Base-by-base conservation (phyloP, 1,140 invertebrate genomes). In the Onthophagus taurus region DNA sequence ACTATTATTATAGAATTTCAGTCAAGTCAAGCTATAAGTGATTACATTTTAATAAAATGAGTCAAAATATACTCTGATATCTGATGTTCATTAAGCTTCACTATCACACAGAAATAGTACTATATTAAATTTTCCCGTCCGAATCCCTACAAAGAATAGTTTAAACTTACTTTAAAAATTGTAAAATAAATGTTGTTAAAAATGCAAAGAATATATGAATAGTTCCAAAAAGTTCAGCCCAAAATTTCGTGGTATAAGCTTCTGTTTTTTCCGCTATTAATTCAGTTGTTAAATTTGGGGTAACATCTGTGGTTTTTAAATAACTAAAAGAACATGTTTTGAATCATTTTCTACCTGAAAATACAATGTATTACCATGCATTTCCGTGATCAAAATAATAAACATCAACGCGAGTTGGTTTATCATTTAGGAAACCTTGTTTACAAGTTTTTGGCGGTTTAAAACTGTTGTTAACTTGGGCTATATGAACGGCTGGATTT, bases 351-450 rank as follows among this genome's bases (percentile, higher is more conserved):
- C 4, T n/a, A 17, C 4, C 7, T n/a, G 23, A 45, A 4, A 26
- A n/a, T 19, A 4, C 31, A 17, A 24, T 20, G 20, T 45, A n/a
- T 47, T 48, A 79, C 63, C 72, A 71, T 3, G 75, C 71, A 50
- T 72, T 75, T 29, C 77, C 77, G 50, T 80, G 76, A 55, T 81
- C 78, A 48, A 80, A 81, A 31, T 77, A 78, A 59, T 81, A 80
- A 29, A 79, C 71, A 44, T 80, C 77, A 5, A 75, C 70, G 47
- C 65, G 66, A 43, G 72, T 67, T 8, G 61, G 45, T 17, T 48
- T 31, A 13, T 45, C 31, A 7, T 37, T 37, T 12, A n/a, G 3
- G 3, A n/a, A 12, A n/a, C 24, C 24, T 13, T 37, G 20, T 18
- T 48, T 49, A 4, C 45, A n/a, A n/a, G 13, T 13, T n/a, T 23